Percentiles rank a stretch among this genome's conserved stretches.
Evolutionary conservation across 2,797 vertebrate species (phyloP).

Genomic region (Champsocephalus gunnari): DNA sequence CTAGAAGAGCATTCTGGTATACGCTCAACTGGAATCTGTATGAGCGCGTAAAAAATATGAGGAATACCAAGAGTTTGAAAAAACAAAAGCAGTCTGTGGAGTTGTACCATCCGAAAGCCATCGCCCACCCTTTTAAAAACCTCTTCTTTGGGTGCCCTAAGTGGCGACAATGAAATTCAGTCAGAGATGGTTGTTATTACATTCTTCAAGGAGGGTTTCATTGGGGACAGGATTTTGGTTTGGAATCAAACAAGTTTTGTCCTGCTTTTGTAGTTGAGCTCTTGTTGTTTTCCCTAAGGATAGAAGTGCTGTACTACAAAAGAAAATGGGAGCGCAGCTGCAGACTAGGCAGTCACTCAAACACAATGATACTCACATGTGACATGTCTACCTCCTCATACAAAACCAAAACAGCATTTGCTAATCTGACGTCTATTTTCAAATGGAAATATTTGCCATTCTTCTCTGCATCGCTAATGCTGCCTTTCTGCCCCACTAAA

Average conservation of each 20-base stretch:
- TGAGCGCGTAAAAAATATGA: too few relatives aligned
- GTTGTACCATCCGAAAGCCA: conserved; percentile 18
- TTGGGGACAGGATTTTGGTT: conserved; percentile 32
- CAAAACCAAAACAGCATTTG: too few relatives aligned
- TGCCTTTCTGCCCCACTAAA: too few relatives aligned
- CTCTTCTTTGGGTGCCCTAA: conserved; percentile 26
- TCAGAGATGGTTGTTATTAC: conserved; percentile 52
- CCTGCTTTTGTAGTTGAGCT: conserved; percentile 19
- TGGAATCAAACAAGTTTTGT: conserved; percentile 42
- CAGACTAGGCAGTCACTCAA: too few relatives aligned
- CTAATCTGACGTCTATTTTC: too few relatives aligned
- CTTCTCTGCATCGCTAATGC: too few relatives aligned
- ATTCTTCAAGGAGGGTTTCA: conserved; percentile 59
- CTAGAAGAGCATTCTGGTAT: conserved; percentile 14
- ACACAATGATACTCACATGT: too few relatives aligned
- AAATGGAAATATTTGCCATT: too few relatives aligned
- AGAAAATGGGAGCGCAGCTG: too few relatives aligned
- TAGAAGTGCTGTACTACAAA: not conserved
- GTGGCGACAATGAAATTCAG: conserved; percentile 23
- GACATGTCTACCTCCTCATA: too few relatives aligned
- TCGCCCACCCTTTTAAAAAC: too few relatives aligned
- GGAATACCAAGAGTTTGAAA: too few relatives aligned
- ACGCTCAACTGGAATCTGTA: conserved; percentile 34
- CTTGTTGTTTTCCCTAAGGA: conserved; percentile 13
- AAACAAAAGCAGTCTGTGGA: conserved; percentile 36